These are phyloP conservation scores for Rhynchotus rufescens DNA, from an alignment of 2,797 vertebrate genomes.

Conservation along the genomic window DNA sequence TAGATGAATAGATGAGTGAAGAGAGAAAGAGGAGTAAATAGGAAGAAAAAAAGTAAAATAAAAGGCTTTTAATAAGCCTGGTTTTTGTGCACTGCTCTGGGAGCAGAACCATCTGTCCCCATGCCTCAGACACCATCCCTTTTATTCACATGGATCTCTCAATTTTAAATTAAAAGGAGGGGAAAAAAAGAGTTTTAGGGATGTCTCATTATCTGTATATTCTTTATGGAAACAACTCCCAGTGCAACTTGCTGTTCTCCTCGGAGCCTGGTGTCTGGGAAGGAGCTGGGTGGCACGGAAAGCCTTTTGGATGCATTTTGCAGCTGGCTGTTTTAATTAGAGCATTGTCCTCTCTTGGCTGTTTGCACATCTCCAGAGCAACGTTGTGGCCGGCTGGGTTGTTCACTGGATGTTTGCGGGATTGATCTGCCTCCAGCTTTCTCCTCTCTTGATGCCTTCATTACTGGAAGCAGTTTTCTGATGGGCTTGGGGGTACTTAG, in stretches of 20 bases:
- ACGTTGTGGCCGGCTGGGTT: neutral
- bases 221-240: conserved; percentile 4
- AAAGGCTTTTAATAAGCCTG: neutral
- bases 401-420: neutral
- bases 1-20: conserved; percentile 39
- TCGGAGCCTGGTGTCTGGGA: neutral
- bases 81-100: neutral
- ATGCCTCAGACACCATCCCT: neutral
- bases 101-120: conserved; percentile 41
- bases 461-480: neutral
- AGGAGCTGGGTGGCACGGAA: neutral
- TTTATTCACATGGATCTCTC: neutral
- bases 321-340: conserved; percentile 27
- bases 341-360: conserved; percentile 7
- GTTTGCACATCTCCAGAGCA: neutral
- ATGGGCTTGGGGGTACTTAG: neutral
- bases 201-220: conserved; percentile 25
- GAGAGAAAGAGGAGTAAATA: conserved; percentile 27
- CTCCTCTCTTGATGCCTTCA: neutral
- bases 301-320: neutral
- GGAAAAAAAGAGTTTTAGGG: neutral
- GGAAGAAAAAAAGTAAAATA: neutral
- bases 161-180: neutral
- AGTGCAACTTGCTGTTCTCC: neutral
- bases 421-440: neutral